Percentiles rank a stretch among this genome's conserved stretches.
Evolutionary conservation across 2,797 vertebrate genomes (phyloP).

Genomic region (Sebastolobus alascanus): DNA sequence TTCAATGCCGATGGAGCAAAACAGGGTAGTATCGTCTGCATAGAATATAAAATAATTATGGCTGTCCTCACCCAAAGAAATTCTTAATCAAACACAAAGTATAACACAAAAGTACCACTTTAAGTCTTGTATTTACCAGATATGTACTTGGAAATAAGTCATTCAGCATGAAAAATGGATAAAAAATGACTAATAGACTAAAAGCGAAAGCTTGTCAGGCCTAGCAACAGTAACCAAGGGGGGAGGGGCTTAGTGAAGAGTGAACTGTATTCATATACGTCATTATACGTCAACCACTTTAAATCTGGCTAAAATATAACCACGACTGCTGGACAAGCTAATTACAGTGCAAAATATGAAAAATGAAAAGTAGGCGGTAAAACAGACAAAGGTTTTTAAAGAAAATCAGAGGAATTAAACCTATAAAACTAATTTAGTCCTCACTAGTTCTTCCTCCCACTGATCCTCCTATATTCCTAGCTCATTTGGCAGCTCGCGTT

Average conservation of each 20-base stretch:
- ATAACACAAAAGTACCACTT: too few species aligned
- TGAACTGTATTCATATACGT: neutral
- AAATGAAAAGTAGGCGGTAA: slow-evolving; percentile 37
- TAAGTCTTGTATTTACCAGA: too few species aligned
- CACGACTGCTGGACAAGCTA: slow-evolving; percentile 28
- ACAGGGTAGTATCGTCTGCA: slow-evolving; percentile 16
- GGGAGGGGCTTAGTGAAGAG: too few species aligned
- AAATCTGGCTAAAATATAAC: slow-evolving; percentile 17
- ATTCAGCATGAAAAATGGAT: too few species aligned
- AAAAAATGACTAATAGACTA: too few species aligned
- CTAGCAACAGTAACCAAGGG: too few species aligned
- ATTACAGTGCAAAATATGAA: slow-evolving; percentile 25
- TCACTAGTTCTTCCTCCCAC: slow-evolving; percentile 20
- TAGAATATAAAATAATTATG: neutral
- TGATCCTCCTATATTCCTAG: slow-evolving; percentile 82
- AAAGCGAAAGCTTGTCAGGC: too few species aligned
- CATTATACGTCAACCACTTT: neutral
- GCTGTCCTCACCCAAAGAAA: too few species aligned
- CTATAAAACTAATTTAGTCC: slow-evolving; percentile 7
- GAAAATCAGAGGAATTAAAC: slow-evolving; percentile 31
- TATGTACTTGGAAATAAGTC: too few species aligned
- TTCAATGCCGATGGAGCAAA: neutral
- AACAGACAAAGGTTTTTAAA: slow-evolving; percentile 33
- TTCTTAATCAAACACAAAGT: too few species aligned
- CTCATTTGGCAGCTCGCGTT: slow-evolving; percentile 90